Conservation (phyloP, 2,888 invertebrate genomes). For the Meta bourneti region DNA sequence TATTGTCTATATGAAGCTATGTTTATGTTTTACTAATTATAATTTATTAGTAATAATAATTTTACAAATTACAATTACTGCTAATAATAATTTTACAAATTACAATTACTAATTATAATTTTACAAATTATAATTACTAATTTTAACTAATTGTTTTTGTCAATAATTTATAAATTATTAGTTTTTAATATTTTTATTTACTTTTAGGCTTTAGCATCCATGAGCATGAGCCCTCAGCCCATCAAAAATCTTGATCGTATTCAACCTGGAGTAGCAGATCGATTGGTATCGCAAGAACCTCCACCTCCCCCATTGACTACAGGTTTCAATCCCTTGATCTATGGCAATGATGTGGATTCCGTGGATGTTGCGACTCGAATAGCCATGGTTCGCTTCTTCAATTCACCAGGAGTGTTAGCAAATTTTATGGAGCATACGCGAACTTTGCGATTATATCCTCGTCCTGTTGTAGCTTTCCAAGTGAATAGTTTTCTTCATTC, state of each 20-base stretch:
- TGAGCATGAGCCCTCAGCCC: conserved; percentile 85
- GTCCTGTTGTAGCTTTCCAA: conserved; percentile 99
- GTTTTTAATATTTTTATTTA: neutral
- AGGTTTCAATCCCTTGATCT: conserved; percentile 91
- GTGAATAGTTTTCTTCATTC: conserved; percentile 97
- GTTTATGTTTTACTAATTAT: too few species aligned
- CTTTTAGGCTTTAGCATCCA: conserved; percentile 88
- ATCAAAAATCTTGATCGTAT: conserved; percentile 82
- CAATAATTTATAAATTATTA: neutral
- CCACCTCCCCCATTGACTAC: conserved; percentile 76
- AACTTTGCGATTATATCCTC: conserved; percentile 95
- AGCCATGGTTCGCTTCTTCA: conserved; percentile 99
- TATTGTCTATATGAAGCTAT: too few species aligned
- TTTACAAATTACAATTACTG: too few species aligned
- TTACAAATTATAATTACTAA: too few species aligned
- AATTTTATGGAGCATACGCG: conserved; percentile 99
- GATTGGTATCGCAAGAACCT: conserved; percentile 72
- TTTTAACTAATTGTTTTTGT: too few species aligned
- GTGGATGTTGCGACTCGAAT: conserved; percentile 99
- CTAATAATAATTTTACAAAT: too few species aligned
- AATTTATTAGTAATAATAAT: too few species aligned
- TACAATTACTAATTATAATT: too few species aligned
- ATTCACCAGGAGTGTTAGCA: conserved; percentile 96
- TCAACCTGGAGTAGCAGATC: conserved; percentile 71
- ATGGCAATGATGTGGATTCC: conserved; percentile 96